phyloP scores from a whole-genome alignment of 2,888 invertebrate species.

The Leistus spinibarbis region DNA sequence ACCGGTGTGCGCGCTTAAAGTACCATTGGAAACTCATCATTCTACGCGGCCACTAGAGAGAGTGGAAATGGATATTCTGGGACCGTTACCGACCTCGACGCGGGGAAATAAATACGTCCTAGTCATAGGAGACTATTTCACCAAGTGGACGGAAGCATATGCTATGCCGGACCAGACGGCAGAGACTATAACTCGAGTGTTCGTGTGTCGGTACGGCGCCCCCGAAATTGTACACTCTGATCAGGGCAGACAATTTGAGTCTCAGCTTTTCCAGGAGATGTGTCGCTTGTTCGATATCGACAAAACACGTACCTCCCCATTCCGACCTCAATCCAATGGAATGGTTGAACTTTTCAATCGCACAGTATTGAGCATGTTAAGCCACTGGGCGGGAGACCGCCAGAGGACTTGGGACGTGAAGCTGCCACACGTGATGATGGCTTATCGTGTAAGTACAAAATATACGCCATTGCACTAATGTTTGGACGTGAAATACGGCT shows the following conservation, averaged over 20 bases:
- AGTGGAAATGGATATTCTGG: conserved; percentile 9
- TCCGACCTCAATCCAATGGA: conserved; percentile 43
- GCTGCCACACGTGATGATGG: conserved; percentile 22
- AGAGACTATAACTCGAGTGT: conserved; percentile 43
- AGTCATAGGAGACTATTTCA: conserved; percentile 37
- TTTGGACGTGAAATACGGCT: conserved; percentile 11
- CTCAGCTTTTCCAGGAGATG: conserved; percentile 41
- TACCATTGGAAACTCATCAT: neutral
- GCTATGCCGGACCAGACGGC: conserved; percentile 42
- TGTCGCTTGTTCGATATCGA: conserved; percentile 37
- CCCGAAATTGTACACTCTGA: conserved; percentile 42
- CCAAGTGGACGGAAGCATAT: conserved; percentile 41
- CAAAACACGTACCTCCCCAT: conserved; percentile 43
- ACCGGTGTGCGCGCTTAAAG: neutral
- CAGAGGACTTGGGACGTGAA: conserved; percentile 16
- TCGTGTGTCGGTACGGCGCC: conserved; percentile 41
- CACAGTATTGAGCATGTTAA: conserved; percentile 39
- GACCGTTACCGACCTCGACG: conserved; percentile 1
- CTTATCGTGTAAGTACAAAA: conserved; percentile 18
- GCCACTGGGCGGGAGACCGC: conserved; percentile 18
- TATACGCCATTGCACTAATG: conserved; percentile 23
- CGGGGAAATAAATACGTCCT: conserved; percentile 4
- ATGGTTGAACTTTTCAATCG: conserved; percentile 43
- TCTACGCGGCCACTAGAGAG: conserved; percentile 3
- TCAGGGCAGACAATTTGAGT: conserved; percentile 45